These are phyloP conservation scores for Xiphophorus couchianus DNA, from an alignment of 2,113 vertebrate species.

Conservation along the genomic window DNA sequence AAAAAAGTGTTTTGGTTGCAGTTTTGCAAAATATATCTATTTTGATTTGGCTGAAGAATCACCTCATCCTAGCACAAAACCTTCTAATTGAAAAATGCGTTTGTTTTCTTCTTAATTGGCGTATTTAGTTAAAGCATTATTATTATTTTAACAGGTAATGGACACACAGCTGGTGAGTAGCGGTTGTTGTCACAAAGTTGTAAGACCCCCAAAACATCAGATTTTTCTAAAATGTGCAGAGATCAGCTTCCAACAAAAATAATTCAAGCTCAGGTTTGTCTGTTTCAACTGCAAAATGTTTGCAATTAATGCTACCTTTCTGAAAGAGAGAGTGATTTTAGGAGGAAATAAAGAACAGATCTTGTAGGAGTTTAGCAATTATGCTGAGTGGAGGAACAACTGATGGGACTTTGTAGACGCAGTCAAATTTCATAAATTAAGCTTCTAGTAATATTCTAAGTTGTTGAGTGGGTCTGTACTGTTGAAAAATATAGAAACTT, in stretches of 20 bases:
- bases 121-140: no score
- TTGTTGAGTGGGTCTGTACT: background rate
- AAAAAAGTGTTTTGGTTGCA: no score
- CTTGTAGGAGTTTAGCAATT: constrained; percentile 2
- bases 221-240: no score
- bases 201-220: background rate
- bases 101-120: no score
- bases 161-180: background rate
- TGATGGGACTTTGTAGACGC: constrained; percentile 13
- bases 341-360: background rate
- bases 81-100: no score
- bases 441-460: no score
- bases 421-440: background rate
- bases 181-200: background rate
- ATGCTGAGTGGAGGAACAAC: constrained; percentile 13
- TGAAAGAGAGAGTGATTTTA: background rate
- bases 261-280: background rate
- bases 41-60: no score
- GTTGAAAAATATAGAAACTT: constrained; percentile 24
- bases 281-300: no score
- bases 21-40: no score
- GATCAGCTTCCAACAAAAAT: background rate
- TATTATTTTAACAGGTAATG: no score
- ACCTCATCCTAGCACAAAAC: no score
- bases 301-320: background rate